Conservation (phyloP, 2,888 invertebrate species). For the Agelastica alni region DNA sequence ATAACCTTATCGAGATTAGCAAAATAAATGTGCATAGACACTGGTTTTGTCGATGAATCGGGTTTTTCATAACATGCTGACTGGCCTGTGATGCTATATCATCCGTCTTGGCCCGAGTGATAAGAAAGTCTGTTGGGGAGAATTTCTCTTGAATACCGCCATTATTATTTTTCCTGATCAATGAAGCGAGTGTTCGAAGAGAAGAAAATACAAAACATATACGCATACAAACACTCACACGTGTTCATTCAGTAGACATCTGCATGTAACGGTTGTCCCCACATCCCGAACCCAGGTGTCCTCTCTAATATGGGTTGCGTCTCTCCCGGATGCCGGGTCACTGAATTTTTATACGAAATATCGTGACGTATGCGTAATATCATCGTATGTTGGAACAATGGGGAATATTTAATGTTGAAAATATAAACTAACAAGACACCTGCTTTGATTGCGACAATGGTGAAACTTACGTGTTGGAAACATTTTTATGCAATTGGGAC, state of each 20-base stretch:
- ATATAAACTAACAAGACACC: slow-evolving; percentile 4
- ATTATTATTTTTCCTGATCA: slow-evolving; percentile 33
- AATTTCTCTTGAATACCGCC: slow-evolving; percentile 31
- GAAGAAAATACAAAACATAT: slow-evolving; percentile 12
- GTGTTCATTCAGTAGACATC: slow-evolving; percentile 26
- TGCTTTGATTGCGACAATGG: slow-evolving; percentile 3
- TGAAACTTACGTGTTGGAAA: not conserved
- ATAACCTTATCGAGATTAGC: too few relatives aligned
- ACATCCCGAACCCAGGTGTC: slow-evolving; percentile 8
- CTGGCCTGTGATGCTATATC: slow-evolving; percentile 2
- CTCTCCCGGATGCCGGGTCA: slow-evolving; percentile 11
- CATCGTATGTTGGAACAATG: slow-evolving; percentile 8
- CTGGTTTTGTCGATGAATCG: too few relatives aligned
- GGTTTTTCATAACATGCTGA: too few relatives aligned
- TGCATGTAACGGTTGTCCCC: slow-evolving; percentile 20
- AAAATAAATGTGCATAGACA: too few relatives aligned
- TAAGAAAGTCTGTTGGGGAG: slow-evolving; percentile 31
- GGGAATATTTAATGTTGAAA: not conserved
- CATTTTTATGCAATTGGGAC: slow-evolving; percentile 1
- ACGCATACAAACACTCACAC: slow-evolving; percentile 18
- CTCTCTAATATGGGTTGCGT: too few relatives aligned
- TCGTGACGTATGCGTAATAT: slow-evolving; percentile 2
- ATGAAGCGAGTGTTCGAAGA: slow-evolving; percentile 32
- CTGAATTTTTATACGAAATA: not conserved
- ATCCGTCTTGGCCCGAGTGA: slow-evolving; percentile 23